These are phyloP conservation scores for Eupsilia transversa DNA, from an alignment of 2,888 invertebrate genomes.

Conservation along the genomic window DNA sequence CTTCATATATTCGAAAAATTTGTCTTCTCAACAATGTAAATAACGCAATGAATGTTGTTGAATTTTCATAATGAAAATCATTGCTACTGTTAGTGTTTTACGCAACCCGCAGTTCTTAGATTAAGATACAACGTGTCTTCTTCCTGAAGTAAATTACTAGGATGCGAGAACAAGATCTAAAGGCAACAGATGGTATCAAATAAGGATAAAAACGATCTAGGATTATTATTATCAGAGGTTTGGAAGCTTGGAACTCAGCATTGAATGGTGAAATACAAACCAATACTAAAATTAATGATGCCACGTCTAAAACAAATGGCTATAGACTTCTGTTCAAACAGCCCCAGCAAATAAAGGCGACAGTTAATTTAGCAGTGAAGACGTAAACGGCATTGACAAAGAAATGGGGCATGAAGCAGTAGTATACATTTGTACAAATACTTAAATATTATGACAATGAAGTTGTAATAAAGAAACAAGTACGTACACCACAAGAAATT, in stretches of 20 bases:
- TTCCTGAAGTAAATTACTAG: neutral
- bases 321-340: constrained; percentile 10
- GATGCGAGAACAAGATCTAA: neutral
- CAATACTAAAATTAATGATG: constrained; percentile 31
- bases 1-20: no score
- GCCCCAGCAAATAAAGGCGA: constrained; percentile 5
- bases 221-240: neutral
- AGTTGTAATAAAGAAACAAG: constrained; percentile 12
- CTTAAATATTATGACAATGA: constrained; percentile 37
- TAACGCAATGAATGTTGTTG: no score
- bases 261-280: constrained; percentile 10
- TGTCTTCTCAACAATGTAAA: no score
- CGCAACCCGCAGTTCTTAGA: no score
- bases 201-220: neutral
- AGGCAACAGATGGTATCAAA: neutral
- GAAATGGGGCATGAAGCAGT: constrained; percentile 1
- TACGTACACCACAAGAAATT: constrained; percentile 12
- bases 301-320: constrained; percentile 27
- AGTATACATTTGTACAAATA: neutral
- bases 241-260: neutral
- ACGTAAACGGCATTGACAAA: constrained; percentile 4
- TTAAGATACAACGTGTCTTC: neutral
- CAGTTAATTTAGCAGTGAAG: constrained; percentile 12
- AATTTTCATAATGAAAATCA: no score
- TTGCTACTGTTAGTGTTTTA: no score